Percentiles rank a stretch among this genome's conserved stretches.
Conservation (phyloP, 2,797 vertebrate species). For the Enteromius mattozi region DNA sequence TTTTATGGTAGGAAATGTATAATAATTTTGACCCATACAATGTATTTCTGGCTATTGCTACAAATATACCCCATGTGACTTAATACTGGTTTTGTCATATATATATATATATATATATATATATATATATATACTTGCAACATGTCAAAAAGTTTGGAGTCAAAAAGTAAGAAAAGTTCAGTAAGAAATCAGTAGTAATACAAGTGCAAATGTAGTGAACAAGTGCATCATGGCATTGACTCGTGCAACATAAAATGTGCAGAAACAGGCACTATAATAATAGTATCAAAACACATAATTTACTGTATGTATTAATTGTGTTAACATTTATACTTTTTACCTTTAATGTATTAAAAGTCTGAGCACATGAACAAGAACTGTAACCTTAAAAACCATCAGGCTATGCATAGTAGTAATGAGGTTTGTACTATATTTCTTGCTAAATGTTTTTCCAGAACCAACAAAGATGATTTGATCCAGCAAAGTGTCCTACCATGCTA, state of each 20-base stretch:
- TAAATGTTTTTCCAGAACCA: background rate
- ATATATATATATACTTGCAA: background rate
- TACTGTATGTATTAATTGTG: too few species aligned
- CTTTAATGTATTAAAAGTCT: background rate
- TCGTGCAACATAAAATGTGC: too few species aligned
- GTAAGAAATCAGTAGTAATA: background rate
- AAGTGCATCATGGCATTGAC: background rate
- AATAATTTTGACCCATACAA: too few species aligned
- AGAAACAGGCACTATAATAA: too few species aligned
- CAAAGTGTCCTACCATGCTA: background rate
- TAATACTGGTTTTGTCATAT: too few species aligned
- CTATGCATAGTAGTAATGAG: background rate
- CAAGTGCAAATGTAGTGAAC: background rate
- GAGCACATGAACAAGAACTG: background rate
- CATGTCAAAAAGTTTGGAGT: background rate
- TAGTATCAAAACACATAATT: too few species aligned
- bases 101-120: too few species aligned
- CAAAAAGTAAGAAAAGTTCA: background rate
- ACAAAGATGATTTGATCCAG: background rate
- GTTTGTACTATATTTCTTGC: background rate
- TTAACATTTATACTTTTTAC: too few species aligned
- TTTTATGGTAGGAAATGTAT: too few species aligned
- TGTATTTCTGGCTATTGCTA: too few species aligned
- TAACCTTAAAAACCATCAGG: conserved; percentile 1
- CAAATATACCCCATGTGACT: too few species aligned